A percentile compares a stretch with the other conserved stretches of the same genome.
Conservation (phyloP, 1,140 invertebrate genomes). For the Armadillidium nasatum region DNA sequence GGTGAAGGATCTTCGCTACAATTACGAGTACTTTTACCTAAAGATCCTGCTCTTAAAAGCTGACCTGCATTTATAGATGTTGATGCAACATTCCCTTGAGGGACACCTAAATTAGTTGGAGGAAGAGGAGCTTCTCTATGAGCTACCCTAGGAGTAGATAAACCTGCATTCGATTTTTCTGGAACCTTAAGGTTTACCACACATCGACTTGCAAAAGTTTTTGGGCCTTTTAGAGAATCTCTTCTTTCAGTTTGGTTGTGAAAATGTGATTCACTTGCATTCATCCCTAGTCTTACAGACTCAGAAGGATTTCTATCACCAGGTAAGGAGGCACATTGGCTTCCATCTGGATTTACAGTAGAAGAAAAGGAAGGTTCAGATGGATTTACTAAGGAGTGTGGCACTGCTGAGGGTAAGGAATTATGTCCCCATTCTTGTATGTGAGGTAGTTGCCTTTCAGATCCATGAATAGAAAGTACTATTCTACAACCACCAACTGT, state of each 20-base stretch:
- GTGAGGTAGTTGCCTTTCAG: conserved; percentile 36
- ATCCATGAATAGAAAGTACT: conserved; percentile 41
- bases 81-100: not conserved
- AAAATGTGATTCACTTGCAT: too few species aligned
- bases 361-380: too few species aligned
- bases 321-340: too few species aligned
- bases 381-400: conserved; percentile 12
- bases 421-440: conserved; percentile 39
- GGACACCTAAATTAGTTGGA: conserved; percentile 29
- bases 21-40: conserved; percentile 29
- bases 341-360: too few species aligned
- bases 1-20: not conserved
- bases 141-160: conserved; percentile 28
- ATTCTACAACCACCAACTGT: conserved; percentile 48
- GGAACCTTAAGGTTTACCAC: conserved; percentile 42
- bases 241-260: too few species aligned
- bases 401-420: conserved; percentile 18
- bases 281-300: too few species aligned
- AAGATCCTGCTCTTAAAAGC: conserved; percentile 36
- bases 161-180: conserved; percentile 31
- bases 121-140: conserved; percentile 31
- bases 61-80: conserved; percentile 40
- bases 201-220: conserved; percentile 42
- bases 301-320: too few species aligned
- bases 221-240: conserved; percentile 27